Evolutionary conservation across 1,140 invertebrate genomes (phyloP).

Genomic region (Drosophila littoralis): DNA sequence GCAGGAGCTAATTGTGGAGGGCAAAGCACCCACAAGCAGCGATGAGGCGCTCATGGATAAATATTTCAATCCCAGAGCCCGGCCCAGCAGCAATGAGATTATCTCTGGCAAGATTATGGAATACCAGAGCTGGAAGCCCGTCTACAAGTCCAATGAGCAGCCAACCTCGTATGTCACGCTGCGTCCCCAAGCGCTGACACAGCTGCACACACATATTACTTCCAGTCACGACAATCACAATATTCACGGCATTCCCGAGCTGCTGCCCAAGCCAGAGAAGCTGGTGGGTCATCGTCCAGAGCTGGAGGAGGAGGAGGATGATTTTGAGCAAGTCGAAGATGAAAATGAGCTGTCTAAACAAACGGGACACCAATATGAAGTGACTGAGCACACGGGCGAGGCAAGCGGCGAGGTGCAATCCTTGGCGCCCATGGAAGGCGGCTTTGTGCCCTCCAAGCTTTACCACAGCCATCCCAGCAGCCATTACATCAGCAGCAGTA

Average conservation of each 20-base stretch:
- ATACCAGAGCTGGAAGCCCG: conserved; percentile 74
- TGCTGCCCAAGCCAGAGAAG: conserved; percentile 74
- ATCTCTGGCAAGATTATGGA: conserved; percentile 69
- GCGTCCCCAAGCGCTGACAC: conserved; percentile 59
- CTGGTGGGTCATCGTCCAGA: conserved; percentile 57
- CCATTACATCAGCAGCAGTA: conserved; percentile 11
- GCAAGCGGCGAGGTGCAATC: conserved; percentile 60
- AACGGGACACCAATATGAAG: conserved; percentile 67
- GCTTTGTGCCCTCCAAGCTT: conserved; percentile 63
- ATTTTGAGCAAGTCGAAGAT: conserved; percentile 48
- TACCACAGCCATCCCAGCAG: conserved; percentile 29
- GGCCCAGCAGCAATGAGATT: conserved; percentile 57
- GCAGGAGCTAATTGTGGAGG: conserved; percentile 77
- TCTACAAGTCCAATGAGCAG: conserved; percentile 57
- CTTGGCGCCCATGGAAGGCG: conserved; percentile 59
- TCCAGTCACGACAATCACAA: conserved; percentile 22
- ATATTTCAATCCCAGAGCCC: conserved; percentile 59
- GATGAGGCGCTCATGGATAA: conserved; percentile 69
- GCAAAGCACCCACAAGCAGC: conserved; percentile 56
- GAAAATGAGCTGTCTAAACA: conserved; percentile 53
- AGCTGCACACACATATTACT: conserved; percentile 67
- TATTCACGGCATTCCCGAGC: conserved; percentile 36
- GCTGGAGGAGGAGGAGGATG: conserved; percentile 40
- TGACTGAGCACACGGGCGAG: conserved; percentile 74
- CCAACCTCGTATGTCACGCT: conserved; percentile 56